Base-by-base conservation (phyloP, 2,888 invertebrate species). In the Aromia moschata region DNA sequence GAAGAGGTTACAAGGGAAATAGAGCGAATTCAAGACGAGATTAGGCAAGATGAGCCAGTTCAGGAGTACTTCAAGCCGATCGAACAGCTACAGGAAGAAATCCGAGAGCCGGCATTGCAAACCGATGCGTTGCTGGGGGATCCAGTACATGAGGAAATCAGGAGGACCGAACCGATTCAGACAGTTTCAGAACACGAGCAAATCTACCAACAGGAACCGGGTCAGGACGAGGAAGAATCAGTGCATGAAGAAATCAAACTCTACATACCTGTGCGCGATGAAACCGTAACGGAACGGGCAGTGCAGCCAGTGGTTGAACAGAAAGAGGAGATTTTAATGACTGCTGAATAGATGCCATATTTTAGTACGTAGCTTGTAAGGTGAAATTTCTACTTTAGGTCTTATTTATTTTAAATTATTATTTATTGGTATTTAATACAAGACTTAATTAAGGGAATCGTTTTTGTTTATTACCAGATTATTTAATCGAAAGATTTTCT, bases 351-450 rank as follows among this genome's bases (percentile, higher is more conserved):
- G 49, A 20, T 40, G 56, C 56, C 47, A 49, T 49, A 56, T 56
- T 36, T 46, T 41, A 41, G 15, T n/a, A n/a, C 40, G 17, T 37
- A 38, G 33, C 9, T 20, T 16, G 7, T 46, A 46, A 49, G 36
- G 1, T 31, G 17, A 31, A 56, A 56, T 31, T 40, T n/a, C 16
- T 40, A 49, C 10, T 49, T 36, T 56, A 49, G 40, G 47, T 43
- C 38, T 43, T 52, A 54, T 54, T 58, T 58, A 54, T 54, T 58
- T 38, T 58, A 58, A 58, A 54, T 54, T 58, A 54, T 54, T 58
- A 58, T 58, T 58, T 43, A 31, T 43, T 30, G 53, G 25, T 51
- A 49, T 15, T 49, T 46, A 46, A 46, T 47, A 47, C n/a, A 47
- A 37, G 37, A n/a, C 14, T 36, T 37, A 47, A 11, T 33, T 10